Evolutionary conservation across 2,113 vertebrate genomes (phyloP).

Genomic region (Numida meleagris): DNA sequence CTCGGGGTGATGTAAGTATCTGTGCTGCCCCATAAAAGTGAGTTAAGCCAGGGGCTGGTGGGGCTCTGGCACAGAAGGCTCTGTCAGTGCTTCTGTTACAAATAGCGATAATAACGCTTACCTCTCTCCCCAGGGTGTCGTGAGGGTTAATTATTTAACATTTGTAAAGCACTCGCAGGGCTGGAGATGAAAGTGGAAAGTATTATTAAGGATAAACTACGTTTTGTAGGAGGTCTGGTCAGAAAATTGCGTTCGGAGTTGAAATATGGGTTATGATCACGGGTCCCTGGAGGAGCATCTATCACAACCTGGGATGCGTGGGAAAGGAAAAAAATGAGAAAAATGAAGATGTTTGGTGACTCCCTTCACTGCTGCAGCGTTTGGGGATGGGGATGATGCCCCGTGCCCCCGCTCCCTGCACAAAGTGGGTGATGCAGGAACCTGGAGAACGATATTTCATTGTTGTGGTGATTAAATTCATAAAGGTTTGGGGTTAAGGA

Average conservation of each 20-base stretch:
- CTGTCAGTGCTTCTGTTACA: constrained; percentile 25
- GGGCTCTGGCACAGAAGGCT: not conserved
- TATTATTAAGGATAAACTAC: not conserved
- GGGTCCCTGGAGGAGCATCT: not conserved
- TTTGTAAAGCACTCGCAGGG: constrained; percentile 28
- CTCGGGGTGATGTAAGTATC: not conserved
- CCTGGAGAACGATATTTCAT: not conserved
- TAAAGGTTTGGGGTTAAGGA: not conserved
- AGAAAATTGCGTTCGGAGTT: not conserved
- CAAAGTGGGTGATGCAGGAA: rapidly evolving
- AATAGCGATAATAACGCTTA: not conserved
- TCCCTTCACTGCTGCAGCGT: not conserved
- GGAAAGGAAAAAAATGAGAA: not conserved
- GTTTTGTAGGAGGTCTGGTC: not conserved
- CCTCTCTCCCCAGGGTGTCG: not conserved
- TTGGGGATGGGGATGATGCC: not conserved
- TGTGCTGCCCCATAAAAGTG: not conserved
- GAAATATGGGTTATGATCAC: not conserved
- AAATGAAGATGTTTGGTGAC: not conserved
- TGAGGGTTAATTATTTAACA: constrained; percentile 61
- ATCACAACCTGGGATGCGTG: not conserved
- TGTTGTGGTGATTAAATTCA: not conserved
- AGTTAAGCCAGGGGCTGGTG: not conserved
- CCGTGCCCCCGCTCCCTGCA: not conserved
- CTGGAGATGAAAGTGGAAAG: constrained; percentile 25